phyloP scores from a whole-genome alignment of 2,113 vertebrate genomes.

The human region DNA sequence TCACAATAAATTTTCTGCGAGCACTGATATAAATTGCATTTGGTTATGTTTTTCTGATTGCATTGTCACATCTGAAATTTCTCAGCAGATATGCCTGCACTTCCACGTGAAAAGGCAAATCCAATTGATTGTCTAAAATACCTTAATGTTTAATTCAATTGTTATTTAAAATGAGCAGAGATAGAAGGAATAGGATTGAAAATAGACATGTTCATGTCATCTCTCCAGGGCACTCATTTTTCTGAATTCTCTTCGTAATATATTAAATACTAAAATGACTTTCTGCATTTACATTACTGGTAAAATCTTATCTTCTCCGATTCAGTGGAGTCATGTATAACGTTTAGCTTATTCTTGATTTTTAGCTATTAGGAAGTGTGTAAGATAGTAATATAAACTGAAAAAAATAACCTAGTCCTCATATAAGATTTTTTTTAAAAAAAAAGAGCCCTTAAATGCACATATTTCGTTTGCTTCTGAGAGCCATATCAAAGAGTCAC shows the following conservation, averaged over 20 bases:
- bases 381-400: neutral
- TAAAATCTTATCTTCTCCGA: neutral
- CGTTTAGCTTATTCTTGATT: neutral
- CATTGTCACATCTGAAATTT: constrained; percentile 53
- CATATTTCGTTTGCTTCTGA: neutral
- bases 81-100: constrained; percentile 36
- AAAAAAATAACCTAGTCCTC: neutral
- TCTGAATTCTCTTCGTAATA: neutral
- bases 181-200: neutral
- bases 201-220: neutral
- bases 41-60: constrained; percentile 61
- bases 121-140: neutral
- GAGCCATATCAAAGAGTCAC: neutral
- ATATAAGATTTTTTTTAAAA: neutral
- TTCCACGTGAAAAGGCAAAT: constrained; percentile 58
- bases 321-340: neutral
- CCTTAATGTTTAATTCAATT: constrained; percentile 23
- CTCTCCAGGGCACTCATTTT: neutral
- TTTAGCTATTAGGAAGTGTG: neutral
- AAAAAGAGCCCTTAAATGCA: neutral
- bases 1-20: constrained; percentile 69
- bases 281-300: neutral
- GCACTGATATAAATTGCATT: constrained; percentile 63
- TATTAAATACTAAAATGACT: neutral
- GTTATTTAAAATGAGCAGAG: constrained; percentile 36